These are phyloP conservation scores for Pyrocephalus nanus DNA, from an alignment of 2,797 vertebrate genomes.

Conservation along the genomic window DNA sequence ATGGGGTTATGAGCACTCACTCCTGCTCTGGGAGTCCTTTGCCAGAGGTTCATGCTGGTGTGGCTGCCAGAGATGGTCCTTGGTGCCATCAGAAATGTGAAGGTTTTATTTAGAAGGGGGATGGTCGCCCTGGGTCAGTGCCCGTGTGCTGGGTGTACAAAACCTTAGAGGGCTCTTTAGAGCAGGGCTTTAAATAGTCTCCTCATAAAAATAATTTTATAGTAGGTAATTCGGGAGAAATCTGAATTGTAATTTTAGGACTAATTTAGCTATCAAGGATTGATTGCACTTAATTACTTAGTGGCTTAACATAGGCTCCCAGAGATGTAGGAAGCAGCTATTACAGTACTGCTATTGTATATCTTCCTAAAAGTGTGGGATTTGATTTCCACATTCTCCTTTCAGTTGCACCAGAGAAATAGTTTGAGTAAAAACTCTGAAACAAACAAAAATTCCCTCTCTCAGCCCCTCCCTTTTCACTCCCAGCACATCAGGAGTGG, in stretches of 20 bases:
- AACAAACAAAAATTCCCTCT: neutral
- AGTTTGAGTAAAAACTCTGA: neutral
- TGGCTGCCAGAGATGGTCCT: neutral
- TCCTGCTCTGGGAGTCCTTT: neutral
- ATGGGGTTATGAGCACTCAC: neutral
- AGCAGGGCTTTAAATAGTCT: neutral
- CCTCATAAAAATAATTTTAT: neutral
- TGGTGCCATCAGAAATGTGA: neutral
- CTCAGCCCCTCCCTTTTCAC: neutral
- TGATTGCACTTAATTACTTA: neutral
- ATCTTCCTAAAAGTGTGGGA: neutral
- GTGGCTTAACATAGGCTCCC: neutral
- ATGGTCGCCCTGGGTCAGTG: neutral
- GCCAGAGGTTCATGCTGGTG: neutral
- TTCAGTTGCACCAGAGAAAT: neutral
- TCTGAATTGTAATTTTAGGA: slow-evolving; percentile 2
- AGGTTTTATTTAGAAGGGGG: neutral
- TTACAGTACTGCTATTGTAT: neutral
- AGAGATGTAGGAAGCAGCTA: neutral
- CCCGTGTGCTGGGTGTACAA: neutral
- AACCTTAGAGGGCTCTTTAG: neutral
- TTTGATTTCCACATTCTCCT: neutral
- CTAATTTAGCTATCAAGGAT: slow-evolving; percentile 45
- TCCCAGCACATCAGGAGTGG: neutral
- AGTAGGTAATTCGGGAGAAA: slow-evolving; percentile 8